These are phyloP conservation scores for Drosophila seguyi DNA, from an alignment of 1,140 invertebrate species.

Conservation along the genomic window DNA sequence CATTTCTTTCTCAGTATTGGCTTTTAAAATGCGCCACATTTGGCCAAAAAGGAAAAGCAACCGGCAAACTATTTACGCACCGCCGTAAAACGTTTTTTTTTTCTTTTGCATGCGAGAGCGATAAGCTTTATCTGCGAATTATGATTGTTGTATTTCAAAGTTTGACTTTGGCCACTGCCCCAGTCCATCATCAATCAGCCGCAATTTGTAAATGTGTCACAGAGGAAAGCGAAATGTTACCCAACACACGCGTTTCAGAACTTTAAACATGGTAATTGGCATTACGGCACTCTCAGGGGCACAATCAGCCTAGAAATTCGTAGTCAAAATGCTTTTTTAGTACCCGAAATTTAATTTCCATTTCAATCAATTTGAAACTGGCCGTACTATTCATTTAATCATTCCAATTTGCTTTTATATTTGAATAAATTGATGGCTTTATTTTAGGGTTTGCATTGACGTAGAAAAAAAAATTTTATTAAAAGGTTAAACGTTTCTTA, in stretches of 20 bases:
- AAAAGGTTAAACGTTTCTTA: slow-evolving; percentile 16
- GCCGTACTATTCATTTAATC: slow-evolving; percentile 14
- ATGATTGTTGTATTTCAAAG: slow-evolving; percentile 57
- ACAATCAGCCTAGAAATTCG: slow-evolving; percentile 4
- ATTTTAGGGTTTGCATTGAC: slow-evolving; percentile 36
- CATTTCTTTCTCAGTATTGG: slow-evolving; percentile 42
- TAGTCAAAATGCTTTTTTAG: slow-evolving; percentile 34
- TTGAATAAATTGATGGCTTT: slow-evolving; percentile 15
- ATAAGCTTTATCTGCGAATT: slow-evolving; percentile 73
- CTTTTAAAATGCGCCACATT: slow-evolving; percentile 48
- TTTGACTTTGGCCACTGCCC: slow-evolving; percentile 7
- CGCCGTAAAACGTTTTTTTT: slow-evolving; percentile 50
- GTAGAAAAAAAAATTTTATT: slow-evolving; percentile 11
- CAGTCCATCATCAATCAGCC: slow-evolving; percentile 58
- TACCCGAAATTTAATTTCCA: slow-evolving; percentile 35
- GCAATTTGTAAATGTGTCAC: slow-evolving; percentile 59
- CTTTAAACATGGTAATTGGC: slow-evolving; percentile 43
- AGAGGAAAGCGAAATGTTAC: slow-evolving; percentile 42
- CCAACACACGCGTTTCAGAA: slow-evolving; percentile 38
- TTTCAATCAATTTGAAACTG: slow-evolving; percentile 25
- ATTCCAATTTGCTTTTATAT: not conserved
- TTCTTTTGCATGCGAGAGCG: slow-evolving; percentile 56
- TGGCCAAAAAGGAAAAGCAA: slow-evolving; percentile 36
- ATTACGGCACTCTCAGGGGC: slow-evolving; percentile 13
- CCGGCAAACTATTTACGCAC: slow-evolving; percentile 67